These are phyloP conservation scores for Dicycla oo DNA, from an alignment of 2,888 invertebrate species.

Conservation along the genomic window DNA sequence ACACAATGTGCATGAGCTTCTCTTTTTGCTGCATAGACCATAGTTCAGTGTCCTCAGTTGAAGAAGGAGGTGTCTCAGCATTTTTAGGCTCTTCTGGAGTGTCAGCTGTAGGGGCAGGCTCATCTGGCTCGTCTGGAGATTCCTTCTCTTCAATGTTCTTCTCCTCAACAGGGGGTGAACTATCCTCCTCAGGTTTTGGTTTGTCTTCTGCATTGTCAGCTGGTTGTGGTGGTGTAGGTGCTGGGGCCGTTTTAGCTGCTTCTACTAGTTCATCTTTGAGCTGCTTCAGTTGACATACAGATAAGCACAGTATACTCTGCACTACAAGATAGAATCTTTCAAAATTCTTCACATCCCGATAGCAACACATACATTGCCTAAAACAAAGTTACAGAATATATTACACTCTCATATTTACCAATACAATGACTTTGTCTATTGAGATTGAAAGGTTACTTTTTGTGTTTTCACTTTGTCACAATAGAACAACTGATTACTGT, in stretches of 20 bases:
- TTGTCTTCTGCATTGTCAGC: conserved; percentile 78
- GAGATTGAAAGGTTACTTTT: conserved; percentile 49
- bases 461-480: conserved; percentile 31
- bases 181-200: conserved; percentile 69
- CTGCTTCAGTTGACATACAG: conserved; percentile 95
- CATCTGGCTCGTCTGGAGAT: conserved; percentile 68
- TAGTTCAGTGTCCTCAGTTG: conserved; percentile 83
- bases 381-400: conserved; percentile 72
- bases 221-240: conserved; percentile 61
- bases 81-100: conserved; percentile 73
- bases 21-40: conserved; percentile 97
- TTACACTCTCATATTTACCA: conserved; percentile 29
- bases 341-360: conserved; percentile 97
- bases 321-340: conserved; percentile 97
- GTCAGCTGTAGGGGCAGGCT: conserved; percentile 70
- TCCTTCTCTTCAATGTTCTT: conserved; percentile 74
- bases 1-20: conserved; percentile 96
- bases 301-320: conserved; percentile 96
- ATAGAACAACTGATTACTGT: conserved; percentile 17
- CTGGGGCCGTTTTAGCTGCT: conserved; percentile 74
- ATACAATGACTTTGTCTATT: conserved; percentile 33
- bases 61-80: conserved; percentile 65
- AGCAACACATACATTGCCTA: conserved; percentile 99
- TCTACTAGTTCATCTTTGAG: conserved; percentile 91
- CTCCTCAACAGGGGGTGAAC: conserved; percentile 69